Base-by-base conservation (phyloP, 2,113 vertebrate species). In the Polypterus senegalus region DNA sequence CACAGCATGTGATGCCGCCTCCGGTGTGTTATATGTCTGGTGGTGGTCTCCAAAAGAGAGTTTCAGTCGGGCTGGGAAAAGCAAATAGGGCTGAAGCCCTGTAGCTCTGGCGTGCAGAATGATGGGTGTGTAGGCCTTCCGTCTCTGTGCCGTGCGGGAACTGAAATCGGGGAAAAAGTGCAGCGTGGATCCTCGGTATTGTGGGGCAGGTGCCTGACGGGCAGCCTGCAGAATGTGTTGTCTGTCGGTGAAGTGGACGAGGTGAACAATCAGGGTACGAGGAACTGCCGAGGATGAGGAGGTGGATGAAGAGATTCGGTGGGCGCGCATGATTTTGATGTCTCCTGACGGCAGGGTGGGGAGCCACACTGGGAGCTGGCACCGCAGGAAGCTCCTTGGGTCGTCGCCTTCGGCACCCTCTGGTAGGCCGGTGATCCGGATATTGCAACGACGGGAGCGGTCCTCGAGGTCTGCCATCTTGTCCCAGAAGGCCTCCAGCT, bases 51-150 rank as follows among this genome's bases (percentile, higher is more conserved):
- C 27, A 27, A 27, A 27, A 27, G 27, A 27, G 1, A 27, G 27
- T 27, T 27, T 27, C 27, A 27, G 27, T 27, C 27, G 27, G 27
- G 58, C 45, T 59, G 47, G 47, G 8, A 47, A 59, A 10, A 47
- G 58, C n/a, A 59, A 47, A 47, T 47, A 59, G 9, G 8, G 46
- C 3, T 47, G 7, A 10, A 47, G 9, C 9, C 4, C 46, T 59
- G 45, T 46, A n/a, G 46, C 46, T 46, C 58, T 3, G n/a, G 48
- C 10, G 7, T 45, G 48, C 8, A 47, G 10, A 7, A 46, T 8
- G 47, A 59, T 47, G 5, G 58, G 58, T 59, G 58, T 47, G 58
- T 47, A 59, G 45, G 45, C 45, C 27, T 59, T 59, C 47, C 58
- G 46, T 47, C 45, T 45, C 58, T 59, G 46, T 44, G 9, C 46